Conservation (phyloP, 2,113 vertebrate species). For the Natator depressus region DNA sequence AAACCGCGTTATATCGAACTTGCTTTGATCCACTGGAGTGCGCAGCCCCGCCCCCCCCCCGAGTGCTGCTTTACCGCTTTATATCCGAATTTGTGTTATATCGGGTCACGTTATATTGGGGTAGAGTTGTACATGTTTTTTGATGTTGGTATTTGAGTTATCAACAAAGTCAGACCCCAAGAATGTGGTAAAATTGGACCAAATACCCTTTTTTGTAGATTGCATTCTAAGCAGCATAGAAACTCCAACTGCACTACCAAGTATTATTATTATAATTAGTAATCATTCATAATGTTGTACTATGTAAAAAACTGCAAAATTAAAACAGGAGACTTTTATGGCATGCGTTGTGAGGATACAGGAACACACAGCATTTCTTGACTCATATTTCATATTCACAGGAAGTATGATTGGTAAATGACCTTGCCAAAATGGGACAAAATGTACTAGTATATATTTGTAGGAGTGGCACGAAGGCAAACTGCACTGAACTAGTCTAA, state of each 20-base stretch:
- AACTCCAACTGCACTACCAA: background rate
- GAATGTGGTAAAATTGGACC: background rate
- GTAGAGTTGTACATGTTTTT: background rate
- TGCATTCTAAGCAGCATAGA: background rate
- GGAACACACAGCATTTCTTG: background rate
- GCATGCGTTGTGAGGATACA: background rate
- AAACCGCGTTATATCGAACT: no score
- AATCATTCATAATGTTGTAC: background rate
- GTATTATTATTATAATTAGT: background rate
- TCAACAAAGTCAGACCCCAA: conserved; percentile 8
- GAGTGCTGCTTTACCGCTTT: no score
- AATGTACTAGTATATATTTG: conserved; percentile 33
- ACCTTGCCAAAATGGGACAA: conserved; percentile 31
- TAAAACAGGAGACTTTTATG: background rate
- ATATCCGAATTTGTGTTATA: no score
- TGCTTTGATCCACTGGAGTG: no score
- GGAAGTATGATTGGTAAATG: conserved; percentile 8
- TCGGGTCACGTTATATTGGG: no score
- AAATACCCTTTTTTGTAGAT: conserved; percentile 18
- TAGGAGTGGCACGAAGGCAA: background rate
- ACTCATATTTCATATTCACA: conserved; percentile 36
- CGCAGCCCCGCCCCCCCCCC: no score
- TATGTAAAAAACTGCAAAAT: background rate
- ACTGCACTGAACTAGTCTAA: conserved; percentile 32
- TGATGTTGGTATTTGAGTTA: conserved; percentile 15